Percentiles rank a stretch among this genome's conserved stretches.
These are phyloP conservation scores for Pyrgus malvae DNA, from an alignment of 2,888 invertebrate genomes.

Conservation along the genomic window DNA sequence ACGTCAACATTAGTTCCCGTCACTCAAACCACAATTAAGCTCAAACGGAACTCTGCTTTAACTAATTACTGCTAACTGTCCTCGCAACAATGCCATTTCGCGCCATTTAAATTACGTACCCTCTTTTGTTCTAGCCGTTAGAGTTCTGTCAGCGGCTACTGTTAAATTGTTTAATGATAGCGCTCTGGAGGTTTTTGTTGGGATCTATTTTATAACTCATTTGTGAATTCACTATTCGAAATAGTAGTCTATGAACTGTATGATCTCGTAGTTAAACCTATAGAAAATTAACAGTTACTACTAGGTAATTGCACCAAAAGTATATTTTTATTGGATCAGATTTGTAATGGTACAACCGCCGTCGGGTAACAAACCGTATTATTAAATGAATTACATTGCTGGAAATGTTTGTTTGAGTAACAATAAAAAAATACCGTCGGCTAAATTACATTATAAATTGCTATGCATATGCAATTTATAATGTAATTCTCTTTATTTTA, in stretches of 20 bases:
- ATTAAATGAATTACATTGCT: no score
- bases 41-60: slow-evolving; percentile 46
- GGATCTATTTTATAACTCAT: slow-evolving; percentile 4
- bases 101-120: slow-evolving; percentile 50
- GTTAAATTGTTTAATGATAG: slow-evolving; percentile 22
- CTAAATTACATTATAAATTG: no score
- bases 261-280: no score
- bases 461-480: no score
- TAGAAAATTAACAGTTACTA: no score
- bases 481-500: no score
- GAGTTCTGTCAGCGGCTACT: slow-evolving; percentile 19
- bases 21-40: slow-evolving; percentile 43
- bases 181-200: slow-evolving; percentile 7
- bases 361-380: no score
- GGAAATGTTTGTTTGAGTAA: no score
- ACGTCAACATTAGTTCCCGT: slow-evolving; percentile 15
- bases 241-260: neutral
- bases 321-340: no score
- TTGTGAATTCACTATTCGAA: neutral
- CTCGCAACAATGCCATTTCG: slow-evolving; percentile 48
- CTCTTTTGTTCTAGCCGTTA: slow-evolving; percentile 28
- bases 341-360: no score
- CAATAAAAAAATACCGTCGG: no score
- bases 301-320: no score
- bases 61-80: slow-evolving; percentile 49